Percentiles rank a stretch among this genome's conserved stretches.
These are phyloP conservation scores for Capromys pilorides DNA, from an alignment of 2,797 vertebrate species.

Conservation along the genomic window DNA sequence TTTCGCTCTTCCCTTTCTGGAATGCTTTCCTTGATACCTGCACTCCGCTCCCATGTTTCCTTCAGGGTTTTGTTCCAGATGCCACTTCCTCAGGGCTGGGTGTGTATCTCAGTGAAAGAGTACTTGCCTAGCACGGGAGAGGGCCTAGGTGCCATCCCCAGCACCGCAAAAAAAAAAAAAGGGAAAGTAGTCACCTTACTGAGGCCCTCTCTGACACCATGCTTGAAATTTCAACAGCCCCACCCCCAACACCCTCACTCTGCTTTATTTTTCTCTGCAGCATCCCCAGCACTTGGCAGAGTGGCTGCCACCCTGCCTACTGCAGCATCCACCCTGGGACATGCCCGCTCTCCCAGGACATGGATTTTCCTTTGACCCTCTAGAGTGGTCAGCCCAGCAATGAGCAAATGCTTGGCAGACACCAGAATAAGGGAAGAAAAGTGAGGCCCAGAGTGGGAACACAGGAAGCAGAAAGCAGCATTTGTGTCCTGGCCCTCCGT, in stretches of 20 bases:
- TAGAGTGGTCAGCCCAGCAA: background rate
- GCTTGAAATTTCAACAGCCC: background rate
- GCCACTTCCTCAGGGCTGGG: background rate
- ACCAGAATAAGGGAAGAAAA: background rate
- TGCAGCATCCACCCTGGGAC: background rate
- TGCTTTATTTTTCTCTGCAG: background rate
- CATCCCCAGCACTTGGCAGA: background rate
- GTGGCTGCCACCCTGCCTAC: background rate
- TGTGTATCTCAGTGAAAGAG: background rate
- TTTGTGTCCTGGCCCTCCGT: background rate
- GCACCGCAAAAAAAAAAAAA: background rate
- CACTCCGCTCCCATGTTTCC: background rate
- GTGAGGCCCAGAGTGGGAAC: background rate
- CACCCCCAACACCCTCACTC: background rate
- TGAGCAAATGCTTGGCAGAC: background rate
- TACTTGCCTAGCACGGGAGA: background rate
- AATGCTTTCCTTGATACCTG: background rate
- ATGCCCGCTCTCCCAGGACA: background rate
- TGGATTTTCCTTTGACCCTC: background rate
- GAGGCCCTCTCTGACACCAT: background rate
- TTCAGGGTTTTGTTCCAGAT: constrained; percentile 26
- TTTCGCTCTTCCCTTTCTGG: background rate
- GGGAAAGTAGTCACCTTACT: background rate
- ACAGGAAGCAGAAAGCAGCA: background rate
- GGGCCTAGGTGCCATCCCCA: background rate